Evolutionary conservation across 1,140 invertebrate genomes (phyloP), one percentile per base, ranked within the genome.

Genomic region (Neotoxoptera formosana): DNA sequence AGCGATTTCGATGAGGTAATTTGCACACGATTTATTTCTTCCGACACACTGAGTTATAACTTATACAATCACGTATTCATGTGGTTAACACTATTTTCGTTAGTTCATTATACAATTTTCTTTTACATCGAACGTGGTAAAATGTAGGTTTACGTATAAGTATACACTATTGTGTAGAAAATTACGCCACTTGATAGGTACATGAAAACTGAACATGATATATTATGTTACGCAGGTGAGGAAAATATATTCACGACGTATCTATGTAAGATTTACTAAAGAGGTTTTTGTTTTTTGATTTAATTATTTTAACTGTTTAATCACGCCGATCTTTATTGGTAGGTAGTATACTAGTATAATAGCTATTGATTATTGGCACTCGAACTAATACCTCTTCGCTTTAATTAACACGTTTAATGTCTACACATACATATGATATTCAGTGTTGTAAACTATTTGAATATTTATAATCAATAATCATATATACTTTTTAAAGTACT

Each of bases 1-100:
- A 96, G 97, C 94, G 97, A 98, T 95, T 95, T 98, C 36, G 97
- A 98, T 95, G 97, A 96, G 95, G 96, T 96, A 94, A 89, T 76
- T 84, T 67, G 93, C 93, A 87, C 93, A 67, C 36, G n/a, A 53
- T 48, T 67, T 87, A 53, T 48, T 67, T 87, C n/a, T 87, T 87
- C 76, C 0, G 47, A 60, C 36, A 53, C 56, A 53, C 56, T 34
- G 21, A 56, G 30, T 67, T 81, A 36, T 93, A 53, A 30, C 60
- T 76, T 34, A 76, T 7, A 76, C 30, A 6, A 76, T n/a, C 60
- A 76, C 14, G n/a, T 67, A 67, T 76, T 60, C 48, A 25, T 36
- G 20, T 84, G 91, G 20, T 92, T 92, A 56, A 83, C 30, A 41
- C 1, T 53, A 60, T 87, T 48, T 89, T 53, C 34, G 48, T 89